phyloP scores from a whole-genome alignment of 37 sponge, comb jelly and placozoan species.

The Bolinopsis microptera region DNA sequence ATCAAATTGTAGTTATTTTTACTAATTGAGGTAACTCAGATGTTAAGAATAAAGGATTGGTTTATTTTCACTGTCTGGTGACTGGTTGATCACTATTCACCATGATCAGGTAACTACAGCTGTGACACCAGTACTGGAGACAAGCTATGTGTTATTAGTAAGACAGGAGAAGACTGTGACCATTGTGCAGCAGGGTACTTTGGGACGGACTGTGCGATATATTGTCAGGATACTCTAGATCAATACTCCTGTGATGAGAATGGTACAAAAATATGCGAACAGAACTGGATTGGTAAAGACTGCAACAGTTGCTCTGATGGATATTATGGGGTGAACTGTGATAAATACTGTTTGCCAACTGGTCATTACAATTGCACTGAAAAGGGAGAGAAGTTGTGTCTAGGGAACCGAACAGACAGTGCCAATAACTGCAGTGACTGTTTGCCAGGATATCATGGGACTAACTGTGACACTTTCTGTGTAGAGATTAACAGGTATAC shows the following conservation, averaged over 20 bases:
- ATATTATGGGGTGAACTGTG: not conserved
- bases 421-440: not conserved
- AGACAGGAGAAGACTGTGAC: not conserved
- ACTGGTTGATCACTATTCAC: no score
- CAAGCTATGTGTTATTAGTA: not conserved
- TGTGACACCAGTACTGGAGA: not conserved
- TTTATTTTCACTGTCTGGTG: no score
- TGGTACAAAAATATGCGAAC: not conserved
- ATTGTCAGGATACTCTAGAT: not conserved
- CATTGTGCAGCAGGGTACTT: not conserved
- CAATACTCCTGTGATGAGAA: not conserved
- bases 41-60: no score
- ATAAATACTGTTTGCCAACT: not conserved
- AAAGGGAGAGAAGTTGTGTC: not conserved
- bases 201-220: not conserved
- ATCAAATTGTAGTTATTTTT: no score
- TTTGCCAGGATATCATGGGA: not conserved
- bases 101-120: not conserved
- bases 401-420: not conserved
- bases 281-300: not conserved
- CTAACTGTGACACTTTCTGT: not conserved
- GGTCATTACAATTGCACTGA: not conserved
- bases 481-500: not conserved
- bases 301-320: not conserved
- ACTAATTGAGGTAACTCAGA: no score